phyloP scores from a whole-genome alignment of 2,888 invertebrate species.

The Aromia moschata region DNA sequence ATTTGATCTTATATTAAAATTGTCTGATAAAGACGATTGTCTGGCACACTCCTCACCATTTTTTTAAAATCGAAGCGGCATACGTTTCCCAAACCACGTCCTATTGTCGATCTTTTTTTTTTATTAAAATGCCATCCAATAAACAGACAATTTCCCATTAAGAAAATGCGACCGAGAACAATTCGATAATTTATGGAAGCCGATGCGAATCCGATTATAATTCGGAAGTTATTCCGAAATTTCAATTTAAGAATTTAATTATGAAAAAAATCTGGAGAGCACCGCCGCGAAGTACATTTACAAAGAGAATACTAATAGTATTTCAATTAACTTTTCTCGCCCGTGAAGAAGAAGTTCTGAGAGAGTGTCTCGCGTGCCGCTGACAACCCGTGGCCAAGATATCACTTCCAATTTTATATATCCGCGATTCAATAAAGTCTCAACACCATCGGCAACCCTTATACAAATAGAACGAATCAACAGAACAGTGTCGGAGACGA shows the following conservation, averaged over 20 bases:
- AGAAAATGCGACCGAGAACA: slow-evolving; percentile 20
- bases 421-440: slow-evolving; percentile 61
- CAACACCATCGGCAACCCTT: slow-evolving; percentile 61
- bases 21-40: too few species aligned
- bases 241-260: slow-evolving; percentile 58
- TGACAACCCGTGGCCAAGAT: slow-evolving; percentile 60
- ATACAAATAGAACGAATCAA: slow-evolving; percentile 44
- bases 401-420: slow-evolving; percentile 62
- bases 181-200: slow-evolving; percentile 22
- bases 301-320: slow-evolving; percentile 60
- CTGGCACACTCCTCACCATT: too few species aligned
- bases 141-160: slow-evolving; percentile 5
- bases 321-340: slow-evolving; percentile 59
- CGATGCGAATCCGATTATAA: slow-evolving; percentile 27
- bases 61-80: too few species aligned
- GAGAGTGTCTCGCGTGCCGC: slow-evolving; percentile 58
- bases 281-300: slow-evolving; percentile 51
- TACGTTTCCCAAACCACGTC: too few species aligned
- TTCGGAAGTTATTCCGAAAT: slow-evolving; percentile 38
- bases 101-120: too few species aligned
- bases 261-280: slow-evolving; percentile 55
- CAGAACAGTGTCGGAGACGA: not conserved
- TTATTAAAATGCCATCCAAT: not conserved
- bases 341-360: slow-evolving; percentile 56
- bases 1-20: too few species aligned